Base-by-base conservation (phyloP, 2,113 vertebrate genomes). In the Syngnathus typhle region DNA sequence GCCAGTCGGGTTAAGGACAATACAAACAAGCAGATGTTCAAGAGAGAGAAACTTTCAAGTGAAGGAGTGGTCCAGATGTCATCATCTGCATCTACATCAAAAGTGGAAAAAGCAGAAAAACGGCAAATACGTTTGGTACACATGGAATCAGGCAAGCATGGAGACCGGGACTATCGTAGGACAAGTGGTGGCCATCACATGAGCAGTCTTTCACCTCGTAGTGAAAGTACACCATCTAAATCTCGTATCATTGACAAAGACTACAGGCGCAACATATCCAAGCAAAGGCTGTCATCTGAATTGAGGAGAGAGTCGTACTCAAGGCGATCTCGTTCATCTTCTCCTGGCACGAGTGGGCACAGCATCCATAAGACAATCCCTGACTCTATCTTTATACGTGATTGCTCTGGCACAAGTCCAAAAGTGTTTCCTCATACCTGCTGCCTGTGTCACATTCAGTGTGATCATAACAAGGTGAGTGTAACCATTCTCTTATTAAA, bases 401-500 rank as follows among this genome's bases (percentile, higher is more conserved):
- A 98, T 93, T 98, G 95, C 91, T 92, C 93, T 78, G 94, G 93
- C n/a, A 91, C 88, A 0, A 92, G 92, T 73, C 94, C 95, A 69
- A 94, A 94, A 90, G 93, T 94, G 89, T 95, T 94, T 84, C 95
- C 95, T 71, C 94, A 98, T 89, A 92, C 95, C 89, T 98, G 95
- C 93, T 95, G 94, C 89, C 90, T 98, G 76, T 98, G 95, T 92
- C 91, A 93, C 91, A 67, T 89, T 91, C 92, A 94, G 87, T 96
- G 94, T 94, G 93, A 93, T 90, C 90, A 93, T 85, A 92, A 95
- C 86, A 93, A 95, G 95, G 95, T 98, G 93, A 98, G 95, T 94
- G 91, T 49, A 61, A 70, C 67, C 16, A 69, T 62, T 65, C 47
- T 71, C 62, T 67, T 32, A 54, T 37, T 60, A 51, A 19, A 71